Conservation (phyloP, 2,888 invertebrate genomes). For the Stegana nigrithorax region DNA sequence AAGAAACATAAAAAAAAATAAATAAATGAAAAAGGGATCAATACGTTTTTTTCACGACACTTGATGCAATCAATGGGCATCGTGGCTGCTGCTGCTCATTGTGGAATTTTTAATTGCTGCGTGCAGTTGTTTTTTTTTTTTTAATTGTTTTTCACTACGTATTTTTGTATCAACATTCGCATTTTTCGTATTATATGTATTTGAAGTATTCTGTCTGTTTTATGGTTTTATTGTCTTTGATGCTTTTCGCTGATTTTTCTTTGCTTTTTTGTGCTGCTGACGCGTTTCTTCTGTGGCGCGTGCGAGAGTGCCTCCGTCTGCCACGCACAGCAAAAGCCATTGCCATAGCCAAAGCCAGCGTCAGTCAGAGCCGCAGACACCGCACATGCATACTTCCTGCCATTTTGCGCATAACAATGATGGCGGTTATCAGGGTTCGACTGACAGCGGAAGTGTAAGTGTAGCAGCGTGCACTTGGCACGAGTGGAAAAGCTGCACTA, state of each 20-base stretch:
- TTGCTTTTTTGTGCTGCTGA: neutral
- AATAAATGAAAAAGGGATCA: neutral
- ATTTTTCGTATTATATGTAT: neutral
- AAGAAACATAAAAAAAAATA: neutral
- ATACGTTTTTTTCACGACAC: too few relatives aligned
- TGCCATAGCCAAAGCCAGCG: neutral
- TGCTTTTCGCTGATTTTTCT: neutral
- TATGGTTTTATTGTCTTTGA: neutral
- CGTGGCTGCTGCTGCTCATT: too few relatives aligned
- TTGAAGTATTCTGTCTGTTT: neutral
- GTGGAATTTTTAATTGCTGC: conserved; percentile 53
- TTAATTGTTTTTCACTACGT: neutral
- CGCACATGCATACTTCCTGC: neutral
- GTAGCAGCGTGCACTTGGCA: neutral
- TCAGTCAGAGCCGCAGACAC: neutral
- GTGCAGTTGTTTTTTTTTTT: conserved; percentile 27
- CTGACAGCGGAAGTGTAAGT: conserved; percentile 6
- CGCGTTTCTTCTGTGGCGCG: conserved; percentile 3
- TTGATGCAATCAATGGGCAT: conserved; percentile 42
- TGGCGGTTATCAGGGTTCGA: conserved; percentile 12
- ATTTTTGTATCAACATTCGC: neutral
- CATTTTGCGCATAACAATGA: conserved; percentile 12
- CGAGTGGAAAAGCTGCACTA: too few relatives aligned
- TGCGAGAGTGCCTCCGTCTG: neutral
- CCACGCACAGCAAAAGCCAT: neutral